Evolutionary conservation across 2,888 invertebrate genomes (phyloP).

Genomic region (Melanostoma scalare): DNA sequence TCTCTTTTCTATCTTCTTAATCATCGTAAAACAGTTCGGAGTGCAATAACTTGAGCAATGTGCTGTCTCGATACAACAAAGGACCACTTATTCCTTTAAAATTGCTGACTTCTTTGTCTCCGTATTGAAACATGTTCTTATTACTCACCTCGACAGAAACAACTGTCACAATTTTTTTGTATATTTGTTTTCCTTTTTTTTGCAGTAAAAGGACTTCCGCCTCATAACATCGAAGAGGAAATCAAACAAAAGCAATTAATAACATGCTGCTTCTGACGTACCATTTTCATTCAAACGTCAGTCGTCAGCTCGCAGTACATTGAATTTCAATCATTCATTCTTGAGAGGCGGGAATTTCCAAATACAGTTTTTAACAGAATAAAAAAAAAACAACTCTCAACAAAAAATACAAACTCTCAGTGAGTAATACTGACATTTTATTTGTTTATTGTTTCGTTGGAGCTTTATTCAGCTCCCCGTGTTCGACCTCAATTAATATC

Average conservation of each 20-base stretch:
- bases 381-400: neutral
- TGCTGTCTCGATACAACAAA: no score
- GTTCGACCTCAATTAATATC: slow-evolving; percentile 55
- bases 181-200: neutral
- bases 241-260: slow-evolving; percentile 51
- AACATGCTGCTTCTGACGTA: slow-evolving; percentile 21
- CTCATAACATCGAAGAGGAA: slow-evolving; percentile 9
- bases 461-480: slow-evolving; percentile 9
- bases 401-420: neutral
- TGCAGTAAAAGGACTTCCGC: slow-evolving; percentile 48
- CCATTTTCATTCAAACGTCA: slow-evolving; percentile 26
- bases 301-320: neutral
- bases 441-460: slow-evolving; percentile 7
- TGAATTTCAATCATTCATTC: slow-evolving; percentile 43
- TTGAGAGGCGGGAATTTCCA: slow-evolving; percentile 30
- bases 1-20: no score
- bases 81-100: neutral
- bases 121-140: neutral
- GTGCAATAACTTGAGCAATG: no score
- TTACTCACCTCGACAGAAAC: slow-evolving; percentile 20
- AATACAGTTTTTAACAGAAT: slow-evolving; percentile 29
- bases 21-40: no score
- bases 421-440: slow-evolving; percentile 43
- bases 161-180: neutral
- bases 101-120: neutral